Conservation (phyloP, 2,888 invertebrate species). For the Noctua janthe region DNA sequence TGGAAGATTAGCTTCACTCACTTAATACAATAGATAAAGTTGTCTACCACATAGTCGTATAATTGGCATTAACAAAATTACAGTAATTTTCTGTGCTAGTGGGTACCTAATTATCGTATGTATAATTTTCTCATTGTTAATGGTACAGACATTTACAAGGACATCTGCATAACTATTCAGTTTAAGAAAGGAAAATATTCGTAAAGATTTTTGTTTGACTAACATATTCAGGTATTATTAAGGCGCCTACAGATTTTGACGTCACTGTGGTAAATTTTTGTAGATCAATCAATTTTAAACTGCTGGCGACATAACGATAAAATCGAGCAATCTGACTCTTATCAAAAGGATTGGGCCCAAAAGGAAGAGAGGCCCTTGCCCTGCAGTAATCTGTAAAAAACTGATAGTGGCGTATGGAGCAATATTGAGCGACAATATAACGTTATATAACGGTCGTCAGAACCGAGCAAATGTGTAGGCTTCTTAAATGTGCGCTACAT, state of each 20-base stretch:
- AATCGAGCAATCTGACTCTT: background rate
- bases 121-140: slow-evolving; percentile 16
- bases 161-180: background rate
- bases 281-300: background rate
- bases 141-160: slow-evolving; percentile 8
- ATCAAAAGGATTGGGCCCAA: too few species aligned
- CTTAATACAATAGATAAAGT: slow-evolving; percentile 7
- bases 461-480: background rate
- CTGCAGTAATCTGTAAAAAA: background rate
- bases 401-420: background rate
- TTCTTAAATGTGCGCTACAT: background rate
- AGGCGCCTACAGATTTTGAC: background rate
- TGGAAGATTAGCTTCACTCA: background rate
- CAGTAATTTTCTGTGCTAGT: slow-evolving; percentile 5
- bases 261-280: background rate
- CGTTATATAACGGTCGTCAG: too few species aligned
- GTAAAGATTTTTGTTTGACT: background rate
- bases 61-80: slow-evolving; percentile 22
- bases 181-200: background rate
- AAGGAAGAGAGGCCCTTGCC: too few species aligned
- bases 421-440: background rate
- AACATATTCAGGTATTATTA: background rate
- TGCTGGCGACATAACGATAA: background rate
- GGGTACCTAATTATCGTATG: background rate
- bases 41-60: background rate